Conservation (phyloP, 2,888 invertebrate genomes). For the Tetheella fluctuosa region DNA sequence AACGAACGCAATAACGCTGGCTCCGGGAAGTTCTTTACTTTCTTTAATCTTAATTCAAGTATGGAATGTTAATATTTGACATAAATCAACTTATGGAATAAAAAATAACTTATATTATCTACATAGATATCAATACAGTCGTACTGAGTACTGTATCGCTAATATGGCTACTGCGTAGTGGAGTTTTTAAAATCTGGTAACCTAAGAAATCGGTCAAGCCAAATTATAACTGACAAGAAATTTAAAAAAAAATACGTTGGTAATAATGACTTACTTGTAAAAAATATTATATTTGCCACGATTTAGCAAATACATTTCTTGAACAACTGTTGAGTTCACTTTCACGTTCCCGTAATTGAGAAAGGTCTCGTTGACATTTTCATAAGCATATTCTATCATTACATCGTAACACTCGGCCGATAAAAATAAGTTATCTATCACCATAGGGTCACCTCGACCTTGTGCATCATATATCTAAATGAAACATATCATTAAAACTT, state of each 20-base stretch:
- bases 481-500: conserved; percentile 8
- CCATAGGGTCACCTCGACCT: conserved; percentile 72
- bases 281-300: conserved; percentile 83
- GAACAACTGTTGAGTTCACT: conserved; percentile 76
- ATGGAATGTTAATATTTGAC: too few species aligned
- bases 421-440: conserved; percentile 68
- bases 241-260: not conserved
- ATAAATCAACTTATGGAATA: not conserved
- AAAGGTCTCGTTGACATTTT: conserved; percentile 66
- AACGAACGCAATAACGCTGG: conserved; percentile 67
- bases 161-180: too few species aligned
- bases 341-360: conserved; percentile 84
- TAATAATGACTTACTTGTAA: conserved; percentile 71
- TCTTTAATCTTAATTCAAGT: conserved; percentile 59
- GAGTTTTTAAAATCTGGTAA: too few species aligned
- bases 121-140: too few species aligned
- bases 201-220: too few species aligned
- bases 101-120: too few species aligned
- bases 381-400: conserved; percentile 78
- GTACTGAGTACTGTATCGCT: too few species aligned
- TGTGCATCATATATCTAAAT: conserved; percentile 73
- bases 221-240: not conserved
- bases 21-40: conserved; percentile 76
- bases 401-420: conserved; percentile 86
- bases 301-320: conserved; percentile 81